These are phyloP conservation scores for Trichosurus vulpecula DNA, from an alignment of 2,797 vertebrate genomes.

Conservation along the genomic window DNA sequence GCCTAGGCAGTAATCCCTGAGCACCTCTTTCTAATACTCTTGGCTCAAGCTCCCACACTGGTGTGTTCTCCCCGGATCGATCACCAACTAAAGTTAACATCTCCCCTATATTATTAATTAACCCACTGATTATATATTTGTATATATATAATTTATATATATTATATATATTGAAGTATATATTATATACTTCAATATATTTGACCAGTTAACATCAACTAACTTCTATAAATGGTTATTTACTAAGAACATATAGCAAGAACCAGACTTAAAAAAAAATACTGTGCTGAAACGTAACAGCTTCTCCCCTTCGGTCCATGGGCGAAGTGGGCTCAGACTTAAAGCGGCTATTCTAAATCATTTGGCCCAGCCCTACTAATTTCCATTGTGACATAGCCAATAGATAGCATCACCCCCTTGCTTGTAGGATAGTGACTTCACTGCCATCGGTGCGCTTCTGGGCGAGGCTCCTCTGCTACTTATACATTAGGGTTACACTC, in stretches of 20 bases:
- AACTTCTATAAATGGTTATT: background rate
- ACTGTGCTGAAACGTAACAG: background rate
- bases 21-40: background rate
- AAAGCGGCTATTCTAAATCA: background rate
- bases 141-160: too few species aligned
- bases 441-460: background rate
- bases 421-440: background rate
- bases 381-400: background rate
- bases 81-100: background rate
- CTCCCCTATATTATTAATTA: background rate
- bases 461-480: background rate
- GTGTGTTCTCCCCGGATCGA: background rate
- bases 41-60: background rate
- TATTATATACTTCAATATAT: too few species aligned
- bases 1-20: too few species aligned
- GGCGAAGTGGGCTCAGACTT: background rate
- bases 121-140: background rate
- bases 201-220: background rate
- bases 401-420: background rate
- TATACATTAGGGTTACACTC: background rate
- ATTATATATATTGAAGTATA: too few species aligned
- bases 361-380: background rate
- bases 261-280: background rate
- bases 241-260: background rate
- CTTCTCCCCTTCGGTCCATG: too few species aligned